Evolutionary conservation across 2,797 vertebrate genomes (phyloP), one percentile per base, ranked within the genome.

Genomic region (Hyperoplus lanceolatus): DNA sequence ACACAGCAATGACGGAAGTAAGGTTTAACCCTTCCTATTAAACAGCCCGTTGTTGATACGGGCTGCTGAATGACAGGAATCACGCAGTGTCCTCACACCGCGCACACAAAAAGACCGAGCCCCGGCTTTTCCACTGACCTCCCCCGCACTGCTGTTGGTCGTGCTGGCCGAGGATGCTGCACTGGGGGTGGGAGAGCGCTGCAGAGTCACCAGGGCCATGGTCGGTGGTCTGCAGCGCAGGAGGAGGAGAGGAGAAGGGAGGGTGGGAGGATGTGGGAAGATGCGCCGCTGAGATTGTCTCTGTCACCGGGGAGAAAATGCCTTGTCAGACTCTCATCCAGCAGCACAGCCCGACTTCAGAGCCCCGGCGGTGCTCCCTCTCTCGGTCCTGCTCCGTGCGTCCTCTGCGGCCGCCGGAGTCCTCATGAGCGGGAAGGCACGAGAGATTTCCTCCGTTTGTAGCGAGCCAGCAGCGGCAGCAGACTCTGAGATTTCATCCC

Each of bases 181-280:
- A 92, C 97, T 97, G 78, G 97, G 97, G 78, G 97, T 98, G 92
- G 97, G 97, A 58, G 97, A 98, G 82, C 97, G 96, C 95, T 97
- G 97, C 89, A 99, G 95, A 83, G 97, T 98, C 86, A 98, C 97
- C 93, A 98, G 93, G 93, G 97, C 97, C 97, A 97, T 97, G 91
- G 91, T 92, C 83, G 81, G 84, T 65, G 84, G 84, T 77, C 86
- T 80, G 89, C 83, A 78, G 85, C 79, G 71, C 46, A 36, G 51
- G 66, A 43, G 59, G 65, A 72, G 70, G 62, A 61, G 66, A 59
- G 43, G 62, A 66, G 68, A 53, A 46, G 73, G 79, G 41, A 45
- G 77, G 49, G 74, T 61, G 74, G 75, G 79, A 70, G 78, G 83
- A 84, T 86, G 81, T 65, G 83, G 79, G 80, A 85, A 90, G 92